A percentile compares a stretch with the other conserved stretches of the same genome.
These are phyloP conservation scores for Pinctada fucata DNA, from an alignment of 2,888 invertebrate species.

Conservation along the genomic window DNA sequence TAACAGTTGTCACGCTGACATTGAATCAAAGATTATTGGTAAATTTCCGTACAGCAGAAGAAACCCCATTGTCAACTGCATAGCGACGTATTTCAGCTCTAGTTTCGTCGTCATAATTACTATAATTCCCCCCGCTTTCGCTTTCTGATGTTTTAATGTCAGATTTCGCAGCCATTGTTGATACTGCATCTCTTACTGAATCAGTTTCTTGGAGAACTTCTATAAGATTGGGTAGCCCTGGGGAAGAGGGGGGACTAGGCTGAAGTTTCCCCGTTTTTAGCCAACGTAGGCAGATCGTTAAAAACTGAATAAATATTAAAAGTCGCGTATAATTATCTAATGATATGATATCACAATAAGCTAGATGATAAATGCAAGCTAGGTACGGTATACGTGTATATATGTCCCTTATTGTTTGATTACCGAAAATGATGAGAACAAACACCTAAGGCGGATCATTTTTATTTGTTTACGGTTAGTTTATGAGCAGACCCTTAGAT, in stretches of 20 bases:
- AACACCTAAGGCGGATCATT: too few relatives aligned
- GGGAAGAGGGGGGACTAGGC: background rate
- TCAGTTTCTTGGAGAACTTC: background rate
- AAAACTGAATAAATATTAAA: too few relatives aligned
- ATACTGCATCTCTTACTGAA: background rate
- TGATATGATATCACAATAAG: too few relatives aligned
- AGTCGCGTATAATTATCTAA: too few relatives aligned
- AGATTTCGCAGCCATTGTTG: background rate
- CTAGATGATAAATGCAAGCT: too few relatives aligned
- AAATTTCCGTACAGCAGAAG: background rate
- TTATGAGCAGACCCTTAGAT: too few relatives aligned
- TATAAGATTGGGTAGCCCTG: background rate
- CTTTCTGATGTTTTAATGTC: background rate
- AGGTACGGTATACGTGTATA: too few relatives aligned
- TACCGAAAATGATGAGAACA: too few relatives aligned
- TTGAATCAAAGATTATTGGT: too few relatives aligned
- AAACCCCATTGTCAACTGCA: background rate
- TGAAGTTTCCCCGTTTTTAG: background rate
- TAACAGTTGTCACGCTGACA: too few relatives aligned
- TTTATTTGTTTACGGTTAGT: too few relatives aligned
- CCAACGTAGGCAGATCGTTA: background rate
- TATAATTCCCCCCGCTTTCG: background rate
- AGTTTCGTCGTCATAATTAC: background rate
- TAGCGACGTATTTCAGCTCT: background rate
- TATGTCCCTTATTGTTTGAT: too few relatives aligned